phyloP scores from a whole-genome alignment of 2,113 vertebrate species.

The Coregonus clupeaformis region DNA sequence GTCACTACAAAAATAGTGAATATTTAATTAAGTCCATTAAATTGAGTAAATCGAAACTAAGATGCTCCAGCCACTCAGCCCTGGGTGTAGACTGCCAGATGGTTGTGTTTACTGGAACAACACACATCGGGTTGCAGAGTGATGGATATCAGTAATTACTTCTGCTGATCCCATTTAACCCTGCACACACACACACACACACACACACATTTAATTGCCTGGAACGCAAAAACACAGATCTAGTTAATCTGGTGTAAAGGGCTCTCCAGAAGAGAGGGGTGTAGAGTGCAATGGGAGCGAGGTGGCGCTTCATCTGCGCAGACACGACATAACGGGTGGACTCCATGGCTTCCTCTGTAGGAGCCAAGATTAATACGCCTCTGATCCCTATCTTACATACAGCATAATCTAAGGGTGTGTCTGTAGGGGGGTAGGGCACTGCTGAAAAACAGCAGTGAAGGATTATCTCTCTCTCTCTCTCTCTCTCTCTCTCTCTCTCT shows the following conservation, averaged over 20 bases:
- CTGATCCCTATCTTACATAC: constrained; percentile 16
- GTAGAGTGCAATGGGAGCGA: constrained; percentile 33
- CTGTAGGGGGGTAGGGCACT: neutral
- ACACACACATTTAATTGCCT: constrained; percentile 50
- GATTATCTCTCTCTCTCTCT: neutral
- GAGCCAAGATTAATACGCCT: constrained; percentile 24
- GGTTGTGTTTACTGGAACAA: constrained; percentile 1
- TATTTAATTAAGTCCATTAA: neutral
- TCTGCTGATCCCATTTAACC: constrained; percentile 55
- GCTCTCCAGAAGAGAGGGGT: constrained; percentile 32
- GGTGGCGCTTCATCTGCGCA: constrained; percentile 19
- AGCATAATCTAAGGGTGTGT: neutral
- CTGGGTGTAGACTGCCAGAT: neutral
- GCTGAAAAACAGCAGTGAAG: neutral
- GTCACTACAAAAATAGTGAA: neutral
- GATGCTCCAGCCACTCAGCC: neutral
- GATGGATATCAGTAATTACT: constrained; percentile 61
- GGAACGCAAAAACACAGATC: constrained; percentile 53
- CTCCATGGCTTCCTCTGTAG: constrained; percentile 8
- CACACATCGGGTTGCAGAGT: constrained; percentile 20
- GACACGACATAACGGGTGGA: constrained; percentile 26
- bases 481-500: neutral
- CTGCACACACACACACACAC: constrained; percentile 4
- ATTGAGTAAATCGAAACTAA: neutral
- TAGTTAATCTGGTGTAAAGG: constrained; percentile 48